Conservation (phyloP, 2,888 invertebrate species). For the Eupithecia exiguata region DNA sequence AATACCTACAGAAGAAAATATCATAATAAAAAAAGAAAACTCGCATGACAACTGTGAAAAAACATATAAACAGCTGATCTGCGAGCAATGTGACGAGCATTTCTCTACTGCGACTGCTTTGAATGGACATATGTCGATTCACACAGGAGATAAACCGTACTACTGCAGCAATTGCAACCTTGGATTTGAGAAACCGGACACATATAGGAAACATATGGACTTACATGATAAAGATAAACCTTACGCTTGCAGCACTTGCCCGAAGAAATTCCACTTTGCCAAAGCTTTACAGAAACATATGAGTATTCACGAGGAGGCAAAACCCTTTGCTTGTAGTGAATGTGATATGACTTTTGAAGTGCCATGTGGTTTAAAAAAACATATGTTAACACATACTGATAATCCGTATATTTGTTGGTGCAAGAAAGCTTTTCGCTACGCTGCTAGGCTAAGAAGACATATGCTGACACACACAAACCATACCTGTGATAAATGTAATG, state of each 20-base stretch:
- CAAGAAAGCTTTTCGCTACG: conserved; percentile 7
- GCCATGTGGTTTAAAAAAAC: conserved; percentile 1
- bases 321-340: not conserved
- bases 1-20: not conserved
- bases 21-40: not conserved
- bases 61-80: not conserved
- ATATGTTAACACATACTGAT: conserved; percentile 9
- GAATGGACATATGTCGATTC: conserved; percentile 1
- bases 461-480: not conserved
- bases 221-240: not conserved
- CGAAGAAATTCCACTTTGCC: not conserved
- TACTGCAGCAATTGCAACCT: conserved; percentile 8
- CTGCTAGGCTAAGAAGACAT: conserved; percentile 6
- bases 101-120: not conserved
- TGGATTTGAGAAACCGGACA: not conserved
- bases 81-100: not conserved
- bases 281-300: conserved; percentile 10
- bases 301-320: conserved; percentile 1
- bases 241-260: not conserved
- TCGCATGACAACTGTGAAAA: not conserved
- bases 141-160: conserved; percentile 17
- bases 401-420: conserved; percentile 2
- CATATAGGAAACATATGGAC: conserved; percentile 9
- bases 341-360: conserved; percentile 8
- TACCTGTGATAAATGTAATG: not conserved